A percentile compares a stretch with the other conserved stretches of the same genome.
Evolutionary conservation across 2,888 invertebrate species (phyloP).

Genomic region (Sicus ferrugineus): DNA sequence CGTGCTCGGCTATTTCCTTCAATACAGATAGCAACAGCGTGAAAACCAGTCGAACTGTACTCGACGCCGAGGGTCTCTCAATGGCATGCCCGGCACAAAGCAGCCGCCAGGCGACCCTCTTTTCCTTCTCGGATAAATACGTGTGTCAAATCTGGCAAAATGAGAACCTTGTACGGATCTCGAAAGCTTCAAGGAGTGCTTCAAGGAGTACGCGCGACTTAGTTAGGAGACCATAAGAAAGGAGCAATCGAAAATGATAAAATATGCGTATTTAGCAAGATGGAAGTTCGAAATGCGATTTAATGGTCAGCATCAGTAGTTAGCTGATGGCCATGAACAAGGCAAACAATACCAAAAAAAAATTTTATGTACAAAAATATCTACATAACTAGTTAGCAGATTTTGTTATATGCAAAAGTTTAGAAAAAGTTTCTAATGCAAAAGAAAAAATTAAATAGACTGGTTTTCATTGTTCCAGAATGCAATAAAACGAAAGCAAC

Average conservation of each 20-base stretch:
- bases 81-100: too few species aligned
- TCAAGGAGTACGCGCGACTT: not conserved
- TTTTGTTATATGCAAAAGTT: too few species aligned
- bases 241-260: not conserved
- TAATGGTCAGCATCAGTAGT: constrained; percentile 40
- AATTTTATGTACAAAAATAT: too few species aligned
- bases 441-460: too few species aligned
- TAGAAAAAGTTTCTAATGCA: too few species aligned
- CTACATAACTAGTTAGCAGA: too few species aligned
- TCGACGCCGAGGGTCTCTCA: constrained; percentile 6
- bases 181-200: not conserved
- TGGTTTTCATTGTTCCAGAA: too few species aligned
- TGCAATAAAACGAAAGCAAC: too few species aligned
- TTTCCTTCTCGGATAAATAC: constrained; percentile 23
- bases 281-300: constrained; percentile 39
- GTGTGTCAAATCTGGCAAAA: constrained; percentile 25
- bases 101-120: constrained; percentile 16
- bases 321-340: constrained; percentile 41
- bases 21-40: constrained; percentile 26
- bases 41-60: constrained; percentile 31
- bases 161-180: not conserved
- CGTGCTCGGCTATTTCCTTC: constrained; percentile 24
- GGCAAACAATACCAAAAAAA: not conserved
- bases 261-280: constrained; percentile 4
- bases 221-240: not conserved